A percentile compares a stretch with the other conserved stretches of the same genome.
Conservation (phyloP, 2,113 vertebrate genomes). For the Lophotis ruficrista region DNA sequence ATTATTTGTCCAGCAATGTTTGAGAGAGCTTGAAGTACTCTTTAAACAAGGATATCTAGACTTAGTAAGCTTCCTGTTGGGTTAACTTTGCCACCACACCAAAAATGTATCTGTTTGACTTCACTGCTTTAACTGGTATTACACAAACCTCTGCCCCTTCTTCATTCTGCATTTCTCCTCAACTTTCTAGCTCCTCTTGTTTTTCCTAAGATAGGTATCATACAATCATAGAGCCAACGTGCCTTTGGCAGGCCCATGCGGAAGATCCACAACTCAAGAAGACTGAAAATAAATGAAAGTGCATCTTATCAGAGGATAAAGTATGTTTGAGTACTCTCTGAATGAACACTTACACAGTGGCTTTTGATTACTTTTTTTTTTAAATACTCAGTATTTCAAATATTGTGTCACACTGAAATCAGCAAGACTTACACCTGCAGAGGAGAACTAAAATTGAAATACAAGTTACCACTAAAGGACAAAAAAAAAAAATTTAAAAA, state of each 20-base stretch:
- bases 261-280: background rate
- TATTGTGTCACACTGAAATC: background rate
- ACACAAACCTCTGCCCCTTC: background rate
- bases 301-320: background rate
- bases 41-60: background rate
- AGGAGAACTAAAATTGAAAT: background rate
- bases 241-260: background rate
- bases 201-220: background rate
- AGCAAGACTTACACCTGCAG: background rate
- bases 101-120: background rate
- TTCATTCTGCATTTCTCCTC: background rate
- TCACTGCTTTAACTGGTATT: background rate
- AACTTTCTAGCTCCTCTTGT: background rate
- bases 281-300: background rate
- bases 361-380: background rate
- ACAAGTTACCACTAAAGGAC: background rate
- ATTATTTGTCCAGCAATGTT: background rate
- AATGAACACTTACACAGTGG: background rate
- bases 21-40: background rate
- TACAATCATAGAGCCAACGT: background rate
- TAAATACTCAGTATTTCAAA: background rate
- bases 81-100: background rate
- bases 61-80: background rate
- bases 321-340: background rate
- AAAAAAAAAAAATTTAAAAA: no score